These are phyloP conservation scores for Campodea augens DNA, from an alignment of 1,140 invertebrate species.

Conservation along the genomic window DNA sequence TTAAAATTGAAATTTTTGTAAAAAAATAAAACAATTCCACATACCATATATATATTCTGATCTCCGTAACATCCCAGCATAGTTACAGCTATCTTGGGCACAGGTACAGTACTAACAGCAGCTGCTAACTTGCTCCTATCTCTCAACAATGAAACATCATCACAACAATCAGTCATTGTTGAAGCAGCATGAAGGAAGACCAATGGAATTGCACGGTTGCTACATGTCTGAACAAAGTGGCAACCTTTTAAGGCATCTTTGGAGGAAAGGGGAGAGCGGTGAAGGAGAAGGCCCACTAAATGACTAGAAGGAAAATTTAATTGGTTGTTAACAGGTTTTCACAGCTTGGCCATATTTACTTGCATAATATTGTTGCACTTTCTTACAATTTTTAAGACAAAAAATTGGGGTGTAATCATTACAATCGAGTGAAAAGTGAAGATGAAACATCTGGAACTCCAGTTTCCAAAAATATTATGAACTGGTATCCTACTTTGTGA, in stretches of 20 bases:
- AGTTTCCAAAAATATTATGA: too few species aligned
- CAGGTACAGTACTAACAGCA: slow-evolving; percentile 38
- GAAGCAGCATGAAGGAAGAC: slow-evolving; percentile 42
- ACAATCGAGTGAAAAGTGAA: too few species aligned
- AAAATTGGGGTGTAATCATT: too few species aligned
- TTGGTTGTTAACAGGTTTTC: too few species aligned
- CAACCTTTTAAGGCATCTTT: slow-evolving; percentile 37
- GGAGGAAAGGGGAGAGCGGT: slow-evolving; percentile 45
- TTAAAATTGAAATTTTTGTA: neutral
- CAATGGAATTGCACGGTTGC: slow-evolving; percentile 38
- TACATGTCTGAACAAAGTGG: slow-evolving; percentile 46
- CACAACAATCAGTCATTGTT: slow-evolving; percentile 19
- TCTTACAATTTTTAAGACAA: too few species aligned
- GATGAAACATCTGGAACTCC: too few species aligned
- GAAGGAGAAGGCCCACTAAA: slow-evolving; percentile 38
- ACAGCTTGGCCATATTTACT: too few species aligned
- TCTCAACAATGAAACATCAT: slow-evolving; percentile 43
- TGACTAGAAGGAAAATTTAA: slow-evolving; percentile 7
- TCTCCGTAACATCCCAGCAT: slow-evolving; percentile 34
- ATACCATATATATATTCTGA: slow-evolving; percentile 30
- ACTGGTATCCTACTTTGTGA: too few species aligned
- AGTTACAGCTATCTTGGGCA: slow-evolving; percentile 40
- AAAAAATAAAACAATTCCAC: neutral
- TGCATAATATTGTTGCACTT: too few species aligned
- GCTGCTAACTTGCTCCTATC: slow-evolving; percentile 48